Conservation (phyloP, 2,888 invertebrate species). For the Tethea ocularis region DNA sequence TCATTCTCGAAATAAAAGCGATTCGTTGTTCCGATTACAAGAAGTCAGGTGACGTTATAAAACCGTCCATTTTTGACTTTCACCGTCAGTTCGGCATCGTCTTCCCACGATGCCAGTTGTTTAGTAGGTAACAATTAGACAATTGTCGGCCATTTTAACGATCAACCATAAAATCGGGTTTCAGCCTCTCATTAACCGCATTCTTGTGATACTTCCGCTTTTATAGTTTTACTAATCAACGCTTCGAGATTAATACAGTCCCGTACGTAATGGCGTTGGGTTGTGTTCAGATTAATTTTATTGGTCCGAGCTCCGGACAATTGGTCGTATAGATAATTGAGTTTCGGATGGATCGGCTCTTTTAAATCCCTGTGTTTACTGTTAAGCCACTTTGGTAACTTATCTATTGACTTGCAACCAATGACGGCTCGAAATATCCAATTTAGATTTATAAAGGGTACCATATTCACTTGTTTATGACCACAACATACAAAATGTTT, state of each 20-base stretch:
- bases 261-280: slow-evolving; percentile 75
- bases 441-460: slow-evolving; percentile 55
- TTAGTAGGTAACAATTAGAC: slow-evolving; percentile 80
- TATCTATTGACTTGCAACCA: slow-evolving; percentile 44
- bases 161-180: slow-evolving; percentile 79
- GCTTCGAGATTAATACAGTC: slow-evolving; percentile 79
- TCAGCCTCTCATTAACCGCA: slow-evolving; percentile 81
- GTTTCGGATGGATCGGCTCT: slow-evolving; percentile 65
- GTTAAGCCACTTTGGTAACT: slow-evolving; percentile 62
- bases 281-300: slow-evolving; percentile 78
- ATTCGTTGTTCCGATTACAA: slow-evolving; percentile 70
- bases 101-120: slow-evolving; percentile 79
- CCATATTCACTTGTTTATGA: slow-evolving; percentile 18
- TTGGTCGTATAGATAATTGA: slow-evolving; percentile 82
- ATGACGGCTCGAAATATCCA: slow-evolving; percentile 48
- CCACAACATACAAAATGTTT: slow-evolving; percentile 4
- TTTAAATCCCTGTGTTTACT: slow-evolving; percentile 64
- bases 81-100: slow-evolving; percentile 68
- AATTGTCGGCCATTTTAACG: slow-evolving; percentile 82
- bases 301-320: slow-evolving; percentile 73
- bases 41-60: slow-evolving; percentile 72
- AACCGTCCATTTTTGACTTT: slow-evolving; percentile 70
- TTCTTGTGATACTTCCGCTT: slow-evolving; percentile 83
- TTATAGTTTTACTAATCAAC: slow-evolving; percentile 84
- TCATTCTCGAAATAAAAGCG: slow-evolving; percentile 63